These are phyloP conservation scores for Xerus rutilus DNA, from an alignment of 2,797 vertebrate species.

Conservation along the genomic window DNA sequence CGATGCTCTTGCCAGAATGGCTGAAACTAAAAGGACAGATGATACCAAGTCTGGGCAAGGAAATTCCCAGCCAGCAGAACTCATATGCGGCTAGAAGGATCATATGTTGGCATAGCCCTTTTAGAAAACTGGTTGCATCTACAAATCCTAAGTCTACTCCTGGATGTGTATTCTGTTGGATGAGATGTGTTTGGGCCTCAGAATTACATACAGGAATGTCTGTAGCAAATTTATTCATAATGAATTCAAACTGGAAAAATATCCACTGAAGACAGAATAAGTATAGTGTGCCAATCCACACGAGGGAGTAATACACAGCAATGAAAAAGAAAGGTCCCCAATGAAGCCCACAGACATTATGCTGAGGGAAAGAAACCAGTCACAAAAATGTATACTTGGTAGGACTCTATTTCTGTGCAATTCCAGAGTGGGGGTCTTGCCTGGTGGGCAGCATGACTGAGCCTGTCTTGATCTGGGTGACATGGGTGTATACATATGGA, in stretches of 20 bases:
- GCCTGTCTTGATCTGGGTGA: neutral
- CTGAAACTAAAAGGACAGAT: neutral
- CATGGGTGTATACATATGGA: too few relatives aligned
- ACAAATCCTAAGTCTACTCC: neutral
- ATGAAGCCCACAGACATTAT: neutral
- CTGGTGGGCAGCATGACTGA: neutral
- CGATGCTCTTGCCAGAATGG: neutral
- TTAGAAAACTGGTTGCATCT: neutral
- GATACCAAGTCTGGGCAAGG: neutral
- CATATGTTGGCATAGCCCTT: neutral
- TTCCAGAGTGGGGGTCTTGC: neutral
- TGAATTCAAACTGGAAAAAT: neutral
- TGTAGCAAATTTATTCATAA: neutral
- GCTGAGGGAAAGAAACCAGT: neutral
- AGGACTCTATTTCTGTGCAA: neutral
- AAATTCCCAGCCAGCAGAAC: neutral
- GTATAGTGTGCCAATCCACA: neutral
- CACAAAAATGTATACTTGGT: too few relatives aligned
- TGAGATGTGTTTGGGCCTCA: neutral
- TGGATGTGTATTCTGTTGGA: too few relatives aligned
- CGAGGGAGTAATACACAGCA: neutral
- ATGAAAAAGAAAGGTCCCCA: neutral
- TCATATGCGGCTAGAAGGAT: too few relatives aligned
- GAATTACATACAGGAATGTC: neutral
- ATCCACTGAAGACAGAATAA: neutral